Conservation (phyloP, 2,113 vertebrate species). For the Heptranchias perlo region DNA sequence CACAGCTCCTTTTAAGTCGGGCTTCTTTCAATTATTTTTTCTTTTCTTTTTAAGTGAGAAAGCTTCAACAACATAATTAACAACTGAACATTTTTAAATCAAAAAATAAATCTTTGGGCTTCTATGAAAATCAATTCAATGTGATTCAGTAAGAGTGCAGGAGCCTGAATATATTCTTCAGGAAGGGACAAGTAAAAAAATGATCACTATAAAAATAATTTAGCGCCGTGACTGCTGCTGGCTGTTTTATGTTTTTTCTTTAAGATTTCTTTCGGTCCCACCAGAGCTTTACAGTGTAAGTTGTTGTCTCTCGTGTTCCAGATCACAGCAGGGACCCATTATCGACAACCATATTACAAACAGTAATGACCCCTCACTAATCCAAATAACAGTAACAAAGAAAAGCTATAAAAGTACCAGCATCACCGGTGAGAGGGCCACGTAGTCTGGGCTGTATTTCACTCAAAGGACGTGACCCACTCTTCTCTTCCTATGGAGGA, state of each 20-base stretch:
- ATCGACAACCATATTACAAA: neutral
- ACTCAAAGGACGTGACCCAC: neutral
- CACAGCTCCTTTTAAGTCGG: neutral
- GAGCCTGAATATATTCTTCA: neutral
- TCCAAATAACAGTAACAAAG: conserved; percentile 26
- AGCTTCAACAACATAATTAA: neutral
- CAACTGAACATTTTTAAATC: neutral
- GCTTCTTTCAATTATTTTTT: neutral
- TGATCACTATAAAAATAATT: conserved; percentile 30
- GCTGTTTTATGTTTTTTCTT: conserved; percentile 20
- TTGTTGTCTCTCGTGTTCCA: conserved; percentile 6
- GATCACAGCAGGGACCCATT: conserved; percentile 22
- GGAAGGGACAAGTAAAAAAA: conserved; percentile 10
- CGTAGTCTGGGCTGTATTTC: neutral
- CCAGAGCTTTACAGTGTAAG: conserved; percentile 6
- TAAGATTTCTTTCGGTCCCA: neutral
- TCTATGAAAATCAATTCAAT: neutral
- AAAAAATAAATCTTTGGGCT: neutral
- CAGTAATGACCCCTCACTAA: neutral
- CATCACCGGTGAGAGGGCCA: neutral
- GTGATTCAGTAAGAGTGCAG: neutral
- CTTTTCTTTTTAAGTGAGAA: neutral
- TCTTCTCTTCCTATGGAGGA: neutral
- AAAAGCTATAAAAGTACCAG: neutral
- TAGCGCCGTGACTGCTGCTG: neutral